Base-by-base conservation (phyloP, 2,888 invertebrate species). In the Podabrus alpinus region DNA sequence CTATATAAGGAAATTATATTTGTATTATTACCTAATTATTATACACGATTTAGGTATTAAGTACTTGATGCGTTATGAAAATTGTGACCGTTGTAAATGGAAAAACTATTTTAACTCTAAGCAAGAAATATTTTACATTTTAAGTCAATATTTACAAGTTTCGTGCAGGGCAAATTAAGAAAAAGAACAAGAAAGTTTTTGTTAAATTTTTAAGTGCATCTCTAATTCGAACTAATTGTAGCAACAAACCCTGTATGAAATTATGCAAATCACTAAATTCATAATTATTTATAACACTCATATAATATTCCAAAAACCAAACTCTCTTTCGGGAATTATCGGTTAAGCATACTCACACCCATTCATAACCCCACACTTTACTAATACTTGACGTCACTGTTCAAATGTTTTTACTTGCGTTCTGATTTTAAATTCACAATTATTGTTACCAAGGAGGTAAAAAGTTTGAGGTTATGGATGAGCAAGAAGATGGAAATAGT, bases 101-200 rank as follows among this genome's bases (percentile, higher is more conserved):
- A 19, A 64, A 45, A 64, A 64, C 62, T 64, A 64, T 64, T 62
- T 62, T 19, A 64, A 21, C n/a, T 21, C 62, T 64, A 64, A 64
- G 62, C 62, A 64, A 64, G 19, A 64, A 64, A 64, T 64, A 19
- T 64, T 64, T 64, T 64, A 64, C 62, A 64, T n/a, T 64, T 64
- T 19, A 64, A 19, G 21, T 64, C 17, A 64, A 64, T 64, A 64
- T 64, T 64, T 64, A 64, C 62, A 64, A 45, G 13, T 64, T 19
- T 64, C 17, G 62, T 64, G 21, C 62, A 64, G 62, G 62, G 62
- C 19, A 21, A 62, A n/a, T 19, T 19, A 64, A 17, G 21, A 19
- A 13, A 64, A 19, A 64, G 13, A 64, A 21, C 17, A 7, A 13
- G 60, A 64, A 64, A 9, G 17, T 19, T 15, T 59, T n/a, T n/a